Percentiles rank a stretch among this genome's conserved stretches.
phyloP scores from a whole-genome alignment of 2,797 vertebrate species.

The Hippopotamyrus pictus region DNA sequence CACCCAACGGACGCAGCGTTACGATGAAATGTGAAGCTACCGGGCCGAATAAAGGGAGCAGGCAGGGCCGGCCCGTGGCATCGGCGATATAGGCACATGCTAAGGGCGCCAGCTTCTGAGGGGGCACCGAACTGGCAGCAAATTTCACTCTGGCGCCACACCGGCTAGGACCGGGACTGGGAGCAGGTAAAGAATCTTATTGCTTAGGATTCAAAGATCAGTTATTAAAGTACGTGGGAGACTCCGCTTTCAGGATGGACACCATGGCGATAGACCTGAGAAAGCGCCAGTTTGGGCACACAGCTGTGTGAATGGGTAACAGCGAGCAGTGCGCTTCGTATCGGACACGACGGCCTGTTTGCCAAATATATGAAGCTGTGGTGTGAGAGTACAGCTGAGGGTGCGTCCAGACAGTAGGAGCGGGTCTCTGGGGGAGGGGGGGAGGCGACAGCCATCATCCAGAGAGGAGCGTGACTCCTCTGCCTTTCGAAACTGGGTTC shows the following conservation, averaged over 20 bases:
- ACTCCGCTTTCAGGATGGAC: not conserved
- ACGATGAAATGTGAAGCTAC: not conserved
- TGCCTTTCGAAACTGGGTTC: not conserved
- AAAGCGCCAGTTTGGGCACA: not conserved
- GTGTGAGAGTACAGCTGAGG: not conserved
- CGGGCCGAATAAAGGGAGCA: not conserved
- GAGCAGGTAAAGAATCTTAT: not conserved
- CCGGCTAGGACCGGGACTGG: too few relatives aligned
- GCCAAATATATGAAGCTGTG: not conserved
- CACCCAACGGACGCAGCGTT: not conserved
- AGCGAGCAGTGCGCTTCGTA: not conserved
- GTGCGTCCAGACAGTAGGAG: not conserved
- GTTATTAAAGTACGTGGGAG: not conserved
- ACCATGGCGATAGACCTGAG: not conserved
- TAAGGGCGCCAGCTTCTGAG: too few relatives aligned
- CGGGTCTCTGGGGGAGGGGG: not conserved
- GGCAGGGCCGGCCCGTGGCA: too few relatives aligned
- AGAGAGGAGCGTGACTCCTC: not conserved
- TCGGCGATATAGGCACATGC: too few relatives aligned
- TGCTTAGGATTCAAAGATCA: not conserved
- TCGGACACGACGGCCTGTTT: not conserved
- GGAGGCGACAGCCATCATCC: not conserved
- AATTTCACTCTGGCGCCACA: too few relatives aligned
- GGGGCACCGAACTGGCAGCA: too few relatives aligned
- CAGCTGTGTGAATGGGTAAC: not conserved